phyloP scores from a whole-genome alignment of 2,888 invertebrate genomes.

The Volucella inflata region DNA sequence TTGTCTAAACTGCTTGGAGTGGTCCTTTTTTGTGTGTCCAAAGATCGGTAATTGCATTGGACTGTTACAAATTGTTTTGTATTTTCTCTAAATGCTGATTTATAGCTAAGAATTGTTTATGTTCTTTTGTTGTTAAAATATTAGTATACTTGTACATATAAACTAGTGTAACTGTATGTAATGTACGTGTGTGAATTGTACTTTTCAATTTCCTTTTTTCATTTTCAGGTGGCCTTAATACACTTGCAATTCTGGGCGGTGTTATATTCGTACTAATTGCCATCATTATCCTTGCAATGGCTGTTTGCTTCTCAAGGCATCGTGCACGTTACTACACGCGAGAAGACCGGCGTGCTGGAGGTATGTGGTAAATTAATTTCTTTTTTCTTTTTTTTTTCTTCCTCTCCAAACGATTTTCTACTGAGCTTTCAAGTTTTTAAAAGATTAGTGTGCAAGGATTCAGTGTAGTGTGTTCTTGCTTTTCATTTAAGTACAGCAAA shows the following conservation, averaged over 20 bases:
- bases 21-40: constrained; percentile 21
- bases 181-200: neutral
- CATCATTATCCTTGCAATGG: constrained; percentile 82
- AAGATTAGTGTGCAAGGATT: neutral
- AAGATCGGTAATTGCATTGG: constrained; percentile 70
- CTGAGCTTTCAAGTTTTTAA: neutral
- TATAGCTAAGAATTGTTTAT: constrained; percentile 45
- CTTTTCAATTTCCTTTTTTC: neutral
- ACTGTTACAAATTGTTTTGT: constrained; percentile 72
- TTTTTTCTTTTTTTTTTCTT: constrained; percentile 22
- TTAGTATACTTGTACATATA: too few relatives aligned
- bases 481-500: too few relatives aligned
- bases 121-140: constrained; percentile 7
- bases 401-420: neutral
- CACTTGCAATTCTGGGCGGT: constrained; percentile 83
- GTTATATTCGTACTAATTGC: constrained; percentile 83
- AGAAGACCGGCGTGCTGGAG: constrained; percentile 86
- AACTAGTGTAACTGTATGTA: constrained; percentile 5
- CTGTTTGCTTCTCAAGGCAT: constrained; percentile 87
- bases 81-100: constrained; percentile 67
- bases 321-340: constrained; percentile 91
- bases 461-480: neutral
- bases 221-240: constrained; percentile 85
- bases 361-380: constrained; percentile 67
- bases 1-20: constrained; percentile 57